Percentiles rank a stretch among this genome's conserved stretches.
phyloP scores from a whole-genome alignment of 2,888 invertebrate species.

The Julus scanicus region DNA sequence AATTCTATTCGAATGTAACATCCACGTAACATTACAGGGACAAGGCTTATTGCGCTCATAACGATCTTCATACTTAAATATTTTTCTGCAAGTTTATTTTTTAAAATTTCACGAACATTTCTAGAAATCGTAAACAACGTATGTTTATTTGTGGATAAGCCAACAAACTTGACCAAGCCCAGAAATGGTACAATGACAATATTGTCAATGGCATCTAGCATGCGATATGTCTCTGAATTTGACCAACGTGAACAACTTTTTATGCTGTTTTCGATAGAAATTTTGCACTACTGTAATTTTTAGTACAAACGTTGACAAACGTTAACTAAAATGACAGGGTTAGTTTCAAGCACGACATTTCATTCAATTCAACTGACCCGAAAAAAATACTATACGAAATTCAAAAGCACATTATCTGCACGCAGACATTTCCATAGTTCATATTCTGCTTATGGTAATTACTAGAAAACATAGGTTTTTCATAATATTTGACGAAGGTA shows the following conservation, averaged over 20 bases:
- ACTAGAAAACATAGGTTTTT: background rate
- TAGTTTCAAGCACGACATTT: conserved; percentile 3
- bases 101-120: too few relatives aligned
- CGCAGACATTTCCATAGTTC: conserved; percentile 28
- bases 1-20: too few relatives aligned
- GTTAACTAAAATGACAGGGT: conserved; percentile 5
- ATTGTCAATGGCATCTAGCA: background rate
- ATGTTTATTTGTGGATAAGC: background rate
- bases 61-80: too few relatives aligned
- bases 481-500: background rate
- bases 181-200: background rate
- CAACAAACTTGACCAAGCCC: conserved; percentile 36
- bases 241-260: background rate
- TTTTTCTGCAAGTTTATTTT: too few relatives aligned
- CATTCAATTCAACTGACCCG: conserved; percentile 14
- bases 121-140: background rate
- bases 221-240: background rate
- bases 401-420: background rate
- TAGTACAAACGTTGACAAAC: background rate
- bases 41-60: too few relatives aligned
- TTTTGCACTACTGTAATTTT: background rate
- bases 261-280: background rate
- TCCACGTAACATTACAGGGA: too few relatives aligned
- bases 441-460: conserved; percentile 8
- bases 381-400: background rate